Percentiles rank a stretch among this genome's conserved stretches.
Conservation (phyloP, 1,140 invertebrate species). For the Zaprionus nigranus region DNA sequence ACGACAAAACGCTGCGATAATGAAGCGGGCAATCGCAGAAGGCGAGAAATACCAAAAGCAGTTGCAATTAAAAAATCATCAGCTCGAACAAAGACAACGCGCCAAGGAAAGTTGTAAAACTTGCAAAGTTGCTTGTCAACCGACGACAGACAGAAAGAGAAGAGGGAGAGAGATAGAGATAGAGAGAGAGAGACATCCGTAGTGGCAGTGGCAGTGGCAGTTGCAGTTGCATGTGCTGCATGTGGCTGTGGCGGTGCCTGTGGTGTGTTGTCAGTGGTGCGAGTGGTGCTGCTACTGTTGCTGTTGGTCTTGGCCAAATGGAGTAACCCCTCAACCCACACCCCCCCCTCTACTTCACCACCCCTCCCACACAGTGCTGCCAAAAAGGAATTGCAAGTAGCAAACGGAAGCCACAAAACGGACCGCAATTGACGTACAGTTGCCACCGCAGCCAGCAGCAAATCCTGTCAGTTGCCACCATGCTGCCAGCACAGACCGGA, state of each 20-base stretch:
- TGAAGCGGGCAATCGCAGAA: slow-evolving; percentile 57
- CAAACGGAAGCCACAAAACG: slow-evolving; percentile 78
- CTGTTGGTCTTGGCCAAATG: slow-evolving; percentile 47
- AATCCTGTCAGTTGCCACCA: slow-evolving; percentile 19
- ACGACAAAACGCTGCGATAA: slow-evolving; percentile 46
- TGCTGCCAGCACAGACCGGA: background rate
- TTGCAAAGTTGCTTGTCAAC: slow-evolving; percentile 43
- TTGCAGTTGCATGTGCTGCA: background rate
- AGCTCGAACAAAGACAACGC: slow-evolving; percentile 53
- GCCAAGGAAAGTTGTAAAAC: slow-evolving; percentile 54
- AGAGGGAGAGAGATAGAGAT: slow-evolving; percentile 17
- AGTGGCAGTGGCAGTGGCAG: background rate
- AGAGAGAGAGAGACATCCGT: background rate
- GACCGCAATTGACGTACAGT: slow-evolving; percentile 77
- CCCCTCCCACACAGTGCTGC: background rate
- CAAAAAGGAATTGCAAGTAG: slow-evolving; percentile 76
- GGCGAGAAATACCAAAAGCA: slow-evolving; percentile 42
- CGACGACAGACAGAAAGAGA: slow-evolving; percentile 27
- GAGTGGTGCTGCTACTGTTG: slow-evolving; percentile 1
- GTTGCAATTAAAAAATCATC: slow-evolving; percentile 79
- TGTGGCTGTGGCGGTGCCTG: slow-evolving; percentile 6
- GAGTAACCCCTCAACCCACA: background rate
- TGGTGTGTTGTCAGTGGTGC: slow-evolving; percentile 10
- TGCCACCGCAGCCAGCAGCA: slow-evolving; percentile 38
- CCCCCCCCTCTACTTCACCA: background rate